Conservation (phyloP, 1,140 invertebrate genomes). For the Ceratina japonica region DNA sequence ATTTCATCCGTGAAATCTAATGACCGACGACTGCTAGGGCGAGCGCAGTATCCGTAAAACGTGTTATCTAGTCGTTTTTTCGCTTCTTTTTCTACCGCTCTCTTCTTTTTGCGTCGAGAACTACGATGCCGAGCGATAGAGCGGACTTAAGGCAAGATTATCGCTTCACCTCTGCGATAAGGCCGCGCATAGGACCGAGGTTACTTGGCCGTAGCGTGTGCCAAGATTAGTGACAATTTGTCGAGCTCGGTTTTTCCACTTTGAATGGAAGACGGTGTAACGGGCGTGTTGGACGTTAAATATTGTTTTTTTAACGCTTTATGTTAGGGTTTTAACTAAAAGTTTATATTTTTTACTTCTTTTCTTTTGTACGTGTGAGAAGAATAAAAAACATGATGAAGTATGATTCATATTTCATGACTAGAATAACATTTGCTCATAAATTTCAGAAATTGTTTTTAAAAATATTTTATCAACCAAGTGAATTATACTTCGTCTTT, state of each 20-base stretch:
- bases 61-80: conserved; percentile 44
- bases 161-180: conserved; percentile 21
- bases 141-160: conserved; percentile 38
- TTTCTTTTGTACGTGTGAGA: no score
- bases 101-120: not conserved
- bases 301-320: no score
- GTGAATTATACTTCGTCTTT: no score
- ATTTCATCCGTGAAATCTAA: conserved; percentile 64
- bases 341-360: no score
- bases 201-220: conserved; percentile 18
- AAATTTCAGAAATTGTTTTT: no score
- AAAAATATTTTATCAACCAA: no score
- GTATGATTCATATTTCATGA: no score
- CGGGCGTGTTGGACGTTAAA: not conserved
- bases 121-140: conserved; percentile 48
- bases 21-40: conserved; percentile 32
- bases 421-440: no score
- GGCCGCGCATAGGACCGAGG: not conserved
- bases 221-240: conserved; percentile 26
- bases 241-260: not conserved
- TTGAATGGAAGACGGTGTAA: not conserved
- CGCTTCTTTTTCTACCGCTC: not conserved
- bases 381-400: no score
- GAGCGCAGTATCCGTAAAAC: conserved; percentile 40
- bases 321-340: not conserved